phyloP scores from a whole-genome alignment of 2,888 invertebrate species.

The Athalia circularis region DNA sequence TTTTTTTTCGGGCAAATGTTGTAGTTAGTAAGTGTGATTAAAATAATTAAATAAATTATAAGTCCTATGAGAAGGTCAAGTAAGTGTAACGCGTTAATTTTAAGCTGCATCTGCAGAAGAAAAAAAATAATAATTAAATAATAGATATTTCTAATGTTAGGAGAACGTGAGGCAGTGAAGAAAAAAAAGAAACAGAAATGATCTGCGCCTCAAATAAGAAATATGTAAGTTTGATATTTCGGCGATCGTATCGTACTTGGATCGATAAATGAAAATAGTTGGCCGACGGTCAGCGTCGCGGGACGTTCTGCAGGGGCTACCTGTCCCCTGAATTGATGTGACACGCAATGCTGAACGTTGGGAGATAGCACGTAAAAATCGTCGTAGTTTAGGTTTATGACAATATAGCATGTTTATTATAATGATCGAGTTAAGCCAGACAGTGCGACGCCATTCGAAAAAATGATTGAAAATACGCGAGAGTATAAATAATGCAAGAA shows the following conservation, averaged over 20 bases:
- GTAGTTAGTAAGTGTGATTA: conserved; percentile 43
- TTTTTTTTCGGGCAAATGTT: conserved; percentile 39
- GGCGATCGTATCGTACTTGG: background rate
- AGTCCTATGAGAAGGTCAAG: conserved; percentile 8
- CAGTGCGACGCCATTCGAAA: conserved; percentile 26
- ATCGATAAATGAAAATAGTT: conserved; percentile 11
- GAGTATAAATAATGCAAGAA: conserved; percentile 29
- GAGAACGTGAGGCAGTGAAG: background rate
- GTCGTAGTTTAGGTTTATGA: conserved; percentile 44
- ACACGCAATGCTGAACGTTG: conserved; percentile 3
- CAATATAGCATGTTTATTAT: conserved; percentile 43
- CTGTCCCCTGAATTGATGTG: conserved; percentile 11
- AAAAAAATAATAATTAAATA: background rate
- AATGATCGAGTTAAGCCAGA: conserved; percentile 39
- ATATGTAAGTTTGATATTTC: conserved; percentile 5
- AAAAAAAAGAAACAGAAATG: background rate
- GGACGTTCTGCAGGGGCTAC: conserved; percentile 21
- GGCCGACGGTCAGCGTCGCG: conserved; percentile 29
- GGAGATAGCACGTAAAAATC: conserved; percentile 24
- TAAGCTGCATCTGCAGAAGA: conserved; percentile 20
- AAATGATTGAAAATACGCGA: background rate
- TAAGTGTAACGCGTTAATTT: conserved; percentile 35
- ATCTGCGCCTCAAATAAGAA: background rate
- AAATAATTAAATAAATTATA: background rate
- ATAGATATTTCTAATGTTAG: background rate